These are phyloP conservation scores for Heliconius ismenius DNA, from an alignment of 2,888 invertebrate genomes.

Conservation along the genomic window DNA sequence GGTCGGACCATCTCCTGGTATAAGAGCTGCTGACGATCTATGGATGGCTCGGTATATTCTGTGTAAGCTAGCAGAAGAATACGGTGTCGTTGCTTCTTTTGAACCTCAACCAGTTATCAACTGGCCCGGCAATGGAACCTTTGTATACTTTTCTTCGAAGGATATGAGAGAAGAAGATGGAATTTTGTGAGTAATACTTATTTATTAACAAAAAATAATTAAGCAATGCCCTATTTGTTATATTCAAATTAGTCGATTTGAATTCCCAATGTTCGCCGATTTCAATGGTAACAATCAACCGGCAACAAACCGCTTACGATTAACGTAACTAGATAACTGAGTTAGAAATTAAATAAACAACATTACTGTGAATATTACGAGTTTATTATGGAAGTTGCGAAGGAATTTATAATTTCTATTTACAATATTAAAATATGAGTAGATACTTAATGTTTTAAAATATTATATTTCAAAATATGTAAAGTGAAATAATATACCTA, in stretches of 20 bases:
- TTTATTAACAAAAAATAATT: neutral
- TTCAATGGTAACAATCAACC: neutral
- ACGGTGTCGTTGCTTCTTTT: conserved; percentile 86
- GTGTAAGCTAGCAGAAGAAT: conserved; percentile 93
- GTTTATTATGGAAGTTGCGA: neutral
- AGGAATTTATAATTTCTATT: neutral
- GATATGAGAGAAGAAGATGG: conserved; percentile 92
- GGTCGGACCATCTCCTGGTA: conserved; percentile 94
- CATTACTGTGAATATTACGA: neutral
- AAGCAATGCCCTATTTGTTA: neutral
- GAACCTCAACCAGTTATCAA: conserved; percentile 89
- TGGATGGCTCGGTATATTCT: conserved; percentile 94
- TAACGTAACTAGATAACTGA: conserved; percentile 9
- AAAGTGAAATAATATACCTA: neutral
- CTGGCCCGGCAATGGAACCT: conserved; percentile 96
- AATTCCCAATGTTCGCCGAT: neutral
- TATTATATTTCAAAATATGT: neutral
- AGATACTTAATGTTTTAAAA: too few species aligned
- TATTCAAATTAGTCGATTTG: neutral
- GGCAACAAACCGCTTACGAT: neutral
- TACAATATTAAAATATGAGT: neutral
- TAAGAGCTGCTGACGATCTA: conserved; percentile 90
- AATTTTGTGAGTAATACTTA: conserved; percentile 76
- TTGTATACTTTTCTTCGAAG: conserved; percentile 94
- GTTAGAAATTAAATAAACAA: neutral